Evolutionary conservation across 92 coral and sea anemone species (phyloP), one percentile per base, ranked within the genome.

Genomic region (Phenganax subtilis): DNA sequence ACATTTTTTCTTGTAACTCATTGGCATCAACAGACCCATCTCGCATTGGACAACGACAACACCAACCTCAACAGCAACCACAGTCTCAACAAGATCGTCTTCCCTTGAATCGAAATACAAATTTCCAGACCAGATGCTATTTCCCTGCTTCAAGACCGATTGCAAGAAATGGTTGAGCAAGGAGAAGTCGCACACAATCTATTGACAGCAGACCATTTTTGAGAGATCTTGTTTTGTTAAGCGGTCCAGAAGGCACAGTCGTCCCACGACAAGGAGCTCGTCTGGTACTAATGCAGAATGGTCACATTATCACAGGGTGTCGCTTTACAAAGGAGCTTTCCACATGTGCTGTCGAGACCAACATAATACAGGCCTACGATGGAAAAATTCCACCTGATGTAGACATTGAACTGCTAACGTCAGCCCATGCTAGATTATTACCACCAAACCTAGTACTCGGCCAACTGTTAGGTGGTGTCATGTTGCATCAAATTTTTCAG

Each of bases 231-330:
- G 52, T 72, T 72, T 57, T 72, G 4, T 51, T 72, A 51, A 72
- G 77, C 27, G 71, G 71, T 44, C 71, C 71, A 9, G 27, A 17
- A 17, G 71, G 6, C 16, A 65, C 71, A 65, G 27, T 47, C 17
- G 77, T 72, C 25, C 77, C 77, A 51, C 77, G 57, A 47, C 77
- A 72, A 51, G 77, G 77, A 37, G 52, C 77, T 37, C 28, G 77
- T 37, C 12, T 72, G 1, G 9, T 72, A n/a, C 52, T 72, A 55
- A 37, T 8, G 17, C 57, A 72, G 17, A 51, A 72, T 72, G 77
- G 77, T 27, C 77, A 72, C 17, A 2, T 72, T n/a, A 55, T 72
- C 29, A 25, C 57, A 4, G 57, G 57, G 47, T 29, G 44, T n/a
- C 77, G 57, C 16, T 72, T 72, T 44, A 72, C 77, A 0, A 72